These are phyloP conservation scores for Kryptolebias marmoratus DNA, from an alignment of 2,113 vertebrate genomes.

Conservation along the genomic window DNA sequence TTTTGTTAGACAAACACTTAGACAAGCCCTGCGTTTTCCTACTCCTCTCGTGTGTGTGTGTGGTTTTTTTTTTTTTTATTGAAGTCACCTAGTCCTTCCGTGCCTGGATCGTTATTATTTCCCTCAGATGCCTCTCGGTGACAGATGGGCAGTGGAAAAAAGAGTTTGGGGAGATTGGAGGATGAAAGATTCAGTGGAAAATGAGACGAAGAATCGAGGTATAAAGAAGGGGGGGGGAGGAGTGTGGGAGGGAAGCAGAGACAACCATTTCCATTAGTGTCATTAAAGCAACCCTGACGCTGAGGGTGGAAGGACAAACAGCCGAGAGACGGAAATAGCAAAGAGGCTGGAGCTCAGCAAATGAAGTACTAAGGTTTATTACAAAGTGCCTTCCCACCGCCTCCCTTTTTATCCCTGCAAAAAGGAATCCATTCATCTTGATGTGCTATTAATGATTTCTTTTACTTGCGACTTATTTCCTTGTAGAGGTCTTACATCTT, in stretches of 20 bases:
- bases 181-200: constrained; percentile 39
- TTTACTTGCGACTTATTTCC: constrained; percentile 14
- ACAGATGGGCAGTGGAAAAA: constrained; percentile 58
- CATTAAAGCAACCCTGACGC: constrained; percentile 62
- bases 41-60: neutral
- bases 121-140: constrained; percentile 49
- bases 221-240: constrained; percentile 52
- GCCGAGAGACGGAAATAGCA: constrained; percentile 26
- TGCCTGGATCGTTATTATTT: constrained; percentile 48
- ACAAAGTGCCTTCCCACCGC: constrained; percentile 18
- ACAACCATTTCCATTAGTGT: constrained; percentile 55
- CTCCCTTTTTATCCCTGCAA: constrained; percentile 24
- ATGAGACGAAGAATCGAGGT: constrained; percentile 37
- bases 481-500: constrained; percentile 23
- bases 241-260: constrained; percentile 47
- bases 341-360: constrained; percentile 17
- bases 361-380: constrained; percentile 48
- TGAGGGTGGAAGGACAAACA: constrained; percentile 53
- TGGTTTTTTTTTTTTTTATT: neutral
- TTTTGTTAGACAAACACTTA: constrained; percentile 9
- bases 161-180: constrained; percentile 32
- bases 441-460: constrained; percentile 28
- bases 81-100: constrained; percentile 10
- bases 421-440: constrained; percentile 35
- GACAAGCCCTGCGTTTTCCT: neutral